Percentiles rank a stretch among this genome's conserved stretches.
Conservation (phyloP, 2,888 invertebrate genomes). For the Neocrepidodera transversa region DNA sequence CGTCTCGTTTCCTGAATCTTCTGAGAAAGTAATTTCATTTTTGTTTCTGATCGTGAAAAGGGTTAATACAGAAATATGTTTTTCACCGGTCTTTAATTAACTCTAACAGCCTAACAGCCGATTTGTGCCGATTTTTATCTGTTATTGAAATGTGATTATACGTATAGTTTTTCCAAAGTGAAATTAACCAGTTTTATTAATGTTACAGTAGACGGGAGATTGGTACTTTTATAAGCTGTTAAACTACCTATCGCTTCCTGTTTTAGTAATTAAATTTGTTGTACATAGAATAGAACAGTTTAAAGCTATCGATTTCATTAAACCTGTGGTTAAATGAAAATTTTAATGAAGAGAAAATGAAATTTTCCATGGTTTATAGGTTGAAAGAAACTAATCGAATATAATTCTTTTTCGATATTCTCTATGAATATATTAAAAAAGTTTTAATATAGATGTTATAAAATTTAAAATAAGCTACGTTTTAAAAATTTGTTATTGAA, state of each 20-base stretch:
- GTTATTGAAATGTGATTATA: background rate
- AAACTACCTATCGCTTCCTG: slow-evolving; percentile 9
- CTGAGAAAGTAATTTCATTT: too few species aligned
- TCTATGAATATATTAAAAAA: too few species aligned
- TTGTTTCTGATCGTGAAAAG: too few species aligned
- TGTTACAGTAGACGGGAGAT: slow-evolving; percentile 3
- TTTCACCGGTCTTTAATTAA: too few species aligned
- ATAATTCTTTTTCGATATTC: background rate
- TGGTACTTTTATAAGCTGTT: background rate
- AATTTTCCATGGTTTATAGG: background rate
- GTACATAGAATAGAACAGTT: slow-evolving; percentile 1
- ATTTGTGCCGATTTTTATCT: slow-evolving; percentile 6
- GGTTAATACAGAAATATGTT: too few species aligned
- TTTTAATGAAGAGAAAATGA: slow-evolving; percentile 4
- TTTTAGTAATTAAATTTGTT: slow-evolving; percentile 11
- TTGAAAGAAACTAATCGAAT: background rate
- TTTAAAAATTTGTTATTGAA: too few species aligned
- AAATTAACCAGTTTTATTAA: slow-evolving; percentile 12
- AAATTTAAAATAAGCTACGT: too few species aligned
- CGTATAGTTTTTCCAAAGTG: slow-evolving; percentile 9
- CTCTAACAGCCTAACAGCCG: too few species aligned
- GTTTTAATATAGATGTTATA: too few species aligned
- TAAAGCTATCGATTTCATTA: slow-evolving; percentile 6
- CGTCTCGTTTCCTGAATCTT: too few species aligned
- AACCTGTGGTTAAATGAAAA: slow-evolving; percentile 4